Evolutionary conservation across 1,140 invertebrate species (phyloP), one percentile per base, ranked within the genome.

Genomic region (Drosophila grimshawi): DNA sequence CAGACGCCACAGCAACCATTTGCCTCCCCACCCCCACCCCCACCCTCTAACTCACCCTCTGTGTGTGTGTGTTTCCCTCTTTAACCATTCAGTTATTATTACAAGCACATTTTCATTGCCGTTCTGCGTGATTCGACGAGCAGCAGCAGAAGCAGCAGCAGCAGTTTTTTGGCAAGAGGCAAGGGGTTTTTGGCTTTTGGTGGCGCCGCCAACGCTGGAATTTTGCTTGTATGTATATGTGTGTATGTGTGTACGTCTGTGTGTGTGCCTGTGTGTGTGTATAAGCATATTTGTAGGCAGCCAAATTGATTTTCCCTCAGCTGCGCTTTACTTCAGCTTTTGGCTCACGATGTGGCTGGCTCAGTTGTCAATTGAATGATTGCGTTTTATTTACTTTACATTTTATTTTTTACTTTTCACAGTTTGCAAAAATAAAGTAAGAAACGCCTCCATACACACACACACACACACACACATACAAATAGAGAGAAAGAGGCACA

Each of bases 71-170:
- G 19, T 35, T 27, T 29, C 11, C 27, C 11, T 32, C 29, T 39
- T 43, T 53, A 51, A 69, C 56, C 66, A 55, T 59, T 71, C 67
- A 71, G 72, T 88, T 86, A 86, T 86, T 86, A 86, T 88, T 88
- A 88, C 83, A 82, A 86, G 80, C 76, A 83, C 83, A 88, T 89
- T 88, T 89, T 88, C 85, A 89, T 80, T 83, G 85, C 60, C 83
- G 64, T 67, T 71, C 62, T 19, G 56, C 56, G 56, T 60, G 56
- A 46, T 70, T 57, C 19, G 60, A 59, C 49, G 46, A 32, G 27
- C 41, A n/a, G 33, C 19, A 51, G 27, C 29, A 51, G 56, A n/a
- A n/a, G n/a, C n/a, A 32, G 27, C 41, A n/a, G 33, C 19, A 51
- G 27, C 29, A 51, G 56, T 30, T 56, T 72, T 19, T 19, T 19